A percentile compares a stretch with the other conserved stretches of the same genome.
phyloP scores from a whole-genome alignment of 1,140 invertebrate species.

The Aphelenchoides avenae region DNA sequence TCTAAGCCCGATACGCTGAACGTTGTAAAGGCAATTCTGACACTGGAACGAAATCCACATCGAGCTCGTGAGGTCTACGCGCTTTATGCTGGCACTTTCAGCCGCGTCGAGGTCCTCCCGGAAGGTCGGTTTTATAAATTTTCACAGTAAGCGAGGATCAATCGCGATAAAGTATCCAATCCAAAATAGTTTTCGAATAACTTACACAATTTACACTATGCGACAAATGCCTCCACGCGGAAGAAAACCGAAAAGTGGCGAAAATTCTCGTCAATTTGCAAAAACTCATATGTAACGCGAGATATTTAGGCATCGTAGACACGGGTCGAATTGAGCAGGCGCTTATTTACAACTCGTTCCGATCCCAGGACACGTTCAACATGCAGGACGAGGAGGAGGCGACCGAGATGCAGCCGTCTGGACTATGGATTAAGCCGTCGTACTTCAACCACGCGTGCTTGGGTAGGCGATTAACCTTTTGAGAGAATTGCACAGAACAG shows the following conservation, averaged over 20 bases:
- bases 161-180: not conserved
- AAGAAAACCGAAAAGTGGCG: too few species aligned
- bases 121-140: not conserved
- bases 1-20: too few species aligned
- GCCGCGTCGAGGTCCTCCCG: not conserved
- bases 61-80: not conserved
- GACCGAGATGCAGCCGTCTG: not conserved
- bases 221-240: too few species aligned
- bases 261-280: too few species aligned
- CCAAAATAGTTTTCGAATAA: not conserved
- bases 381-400: not conserved
- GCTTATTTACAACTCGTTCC: not conserved
- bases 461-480: not conserved
- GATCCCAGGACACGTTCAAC: not conserved
- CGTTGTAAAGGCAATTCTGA: not conserved
- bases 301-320: not conserved
- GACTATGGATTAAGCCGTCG: constrained; percentile 7
- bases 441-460: constrained; percentile 3
- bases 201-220: too few species aligned
- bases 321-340: not conserved
- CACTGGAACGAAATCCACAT: not conserved
- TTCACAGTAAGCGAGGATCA: not conserved
- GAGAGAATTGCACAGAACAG: not conserved
- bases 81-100: constrained; percentile 3
- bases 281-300: too few species aligned